Base-by-base conservation (phyloP, 2,888 invertebrate species). In the Noctua fimbriata region DNA sequence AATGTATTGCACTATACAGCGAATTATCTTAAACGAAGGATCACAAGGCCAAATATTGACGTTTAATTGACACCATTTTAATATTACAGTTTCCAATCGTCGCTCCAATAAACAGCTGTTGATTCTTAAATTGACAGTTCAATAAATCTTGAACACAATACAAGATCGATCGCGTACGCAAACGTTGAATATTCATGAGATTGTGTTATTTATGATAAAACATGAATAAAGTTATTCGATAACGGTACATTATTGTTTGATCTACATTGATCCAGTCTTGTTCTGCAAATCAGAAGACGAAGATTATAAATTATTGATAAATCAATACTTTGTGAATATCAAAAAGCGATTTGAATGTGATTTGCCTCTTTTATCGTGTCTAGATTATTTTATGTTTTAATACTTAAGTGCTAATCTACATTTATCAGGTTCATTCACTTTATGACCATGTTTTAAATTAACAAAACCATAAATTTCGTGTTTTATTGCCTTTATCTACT, bases 171-270 rank as follows among this genome's bases (percentile, higher is more conserved):
- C 52, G 81, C 69, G 67, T 66, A 52, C 65, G 32, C 63, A 76
- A 52, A 52, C 66, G 65, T 76, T 86, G 80, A 88, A 87, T 87
- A 88, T 87, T 88, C 76, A 86, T 70, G n/a, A 63, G 65, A 76
- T 71, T 76, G 75, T 78, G 79, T 73, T 84, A 86, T 81, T 88
- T 82, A 88, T 67, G 73, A 82, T 47, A 78, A 84, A 88, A 80
- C 67, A 81, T 58, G 79, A 83, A 85, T 85, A 83, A 74, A 79
- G 65, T 78, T 84, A 81, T 84, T 79, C 55, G 47, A 78, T 79
- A 82, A 87, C 88, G 75, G 81, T 72, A 52, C 49, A 70, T 65
- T 81, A 85, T 78, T 63, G 81, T 84, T 84, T 77, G 70, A 86
- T 87, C 70, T 79, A 85, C 70, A 79, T 81, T 85, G 73, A 87